Evolutionary conservation across 2,797 vertebrate species (phyloP).

Genomic region (Tapera naevia): DNA sequence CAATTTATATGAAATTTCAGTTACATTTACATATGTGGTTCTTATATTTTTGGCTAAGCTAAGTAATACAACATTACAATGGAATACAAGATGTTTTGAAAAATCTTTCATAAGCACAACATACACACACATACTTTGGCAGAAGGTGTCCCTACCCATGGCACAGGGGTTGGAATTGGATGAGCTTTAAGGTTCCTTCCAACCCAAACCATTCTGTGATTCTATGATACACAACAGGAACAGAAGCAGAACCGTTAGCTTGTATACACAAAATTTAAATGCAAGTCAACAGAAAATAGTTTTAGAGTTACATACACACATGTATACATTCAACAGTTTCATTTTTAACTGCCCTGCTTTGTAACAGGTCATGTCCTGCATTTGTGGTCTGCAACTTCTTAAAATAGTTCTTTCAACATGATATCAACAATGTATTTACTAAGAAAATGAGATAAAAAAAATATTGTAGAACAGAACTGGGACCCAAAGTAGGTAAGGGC

Average conservation of each 20-base stretch:
- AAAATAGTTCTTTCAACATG: neutral
- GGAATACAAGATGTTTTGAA: neutral
- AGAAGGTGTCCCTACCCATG: no score
- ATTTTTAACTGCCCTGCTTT: neutral
- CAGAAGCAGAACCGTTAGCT: neutral
- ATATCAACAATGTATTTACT: neutral
- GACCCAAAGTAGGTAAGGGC: neutral
- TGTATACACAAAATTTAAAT: neutral
- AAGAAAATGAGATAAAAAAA: neutral
- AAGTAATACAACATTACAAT: neutral
- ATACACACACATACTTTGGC: no score
- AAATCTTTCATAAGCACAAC: neutral
- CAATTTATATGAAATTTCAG: neutral
- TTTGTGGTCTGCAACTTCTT: neutral
- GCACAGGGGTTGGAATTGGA: no score
- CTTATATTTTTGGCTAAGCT: neutral
- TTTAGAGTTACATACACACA: neutral
- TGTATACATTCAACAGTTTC: neutral
- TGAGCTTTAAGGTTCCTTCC: no score
- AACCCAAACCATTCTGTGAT: no score
- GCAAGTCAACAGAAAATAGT: neutral
- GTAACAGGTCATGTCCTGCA: neutral
- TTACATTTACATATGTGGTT: rapidly evolving
- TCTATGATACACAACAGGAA: neutral
- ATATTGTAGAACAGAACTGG: neutral